phyloP scores from a whole-genome alignment of 2,888 invertebrate species.

The Lasioglossum calceatum region DNA sequence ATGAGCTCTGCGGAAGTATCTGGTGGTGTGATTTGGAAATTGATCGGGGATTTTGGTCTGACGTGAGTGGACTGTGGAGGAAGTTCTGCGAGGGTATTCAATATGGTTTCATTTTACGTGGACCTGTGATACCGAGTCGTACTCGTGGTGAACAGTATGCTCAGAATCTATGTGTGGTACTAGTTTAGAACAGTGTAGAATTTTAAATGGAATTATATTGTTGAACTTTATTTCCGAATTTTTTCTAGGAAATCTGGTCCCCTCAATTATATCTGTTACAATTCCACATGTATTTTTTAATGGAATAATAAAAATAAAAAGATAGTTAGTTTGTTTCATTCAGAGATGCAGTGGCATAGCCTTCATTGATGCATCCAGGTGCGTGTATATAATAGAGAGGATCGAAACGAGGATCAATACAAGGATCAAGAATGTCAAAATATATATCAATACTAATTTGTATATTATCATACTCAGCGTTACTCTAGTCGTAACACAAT shows the following conservation, averaged over 20 bases:
- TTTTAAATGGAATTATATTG: neutral
- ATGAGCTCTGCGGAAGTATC: neutral
- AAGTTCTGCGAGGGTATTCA: too few relatives aligned
- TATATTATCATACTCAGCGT: neutral
- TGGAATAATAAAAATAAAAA: neutral
- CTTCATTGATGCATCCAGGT: neutral
- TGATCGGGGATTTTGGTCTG: neutral
- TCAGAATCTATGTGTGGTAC: neutral
- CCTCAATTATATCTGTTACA: neutral
- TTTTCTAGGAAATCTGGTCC: too few relatives aligned
- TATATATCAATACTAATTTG: slow-evolving; percentile 16
- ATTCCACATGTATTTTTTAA: neutral
- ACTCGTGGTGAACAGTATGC: neutral
- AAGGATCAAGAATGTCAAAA: slow-evolving; percentile 9
- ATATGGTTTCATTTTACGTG: neutral
- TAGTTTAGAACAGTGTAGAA: neutral
- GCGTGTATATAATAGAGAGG: slow-evolving; percentile 5
- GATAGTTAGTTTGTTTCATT: neutral
- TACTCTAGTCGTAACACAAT: neutral
- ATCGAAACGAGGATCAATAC: neutral
- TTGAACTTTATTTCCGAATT: too few relatives aligned
- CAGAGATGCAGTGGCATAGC: neutral
- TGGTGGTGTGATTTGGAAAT: neutral
- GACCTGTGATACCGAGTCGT: neutral
- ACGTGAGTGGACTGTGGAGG: neutral